phyloP scores from a whole-genome alignment of 2,113 vertebrate species.

The Actenoides lindsayi region DNA sequence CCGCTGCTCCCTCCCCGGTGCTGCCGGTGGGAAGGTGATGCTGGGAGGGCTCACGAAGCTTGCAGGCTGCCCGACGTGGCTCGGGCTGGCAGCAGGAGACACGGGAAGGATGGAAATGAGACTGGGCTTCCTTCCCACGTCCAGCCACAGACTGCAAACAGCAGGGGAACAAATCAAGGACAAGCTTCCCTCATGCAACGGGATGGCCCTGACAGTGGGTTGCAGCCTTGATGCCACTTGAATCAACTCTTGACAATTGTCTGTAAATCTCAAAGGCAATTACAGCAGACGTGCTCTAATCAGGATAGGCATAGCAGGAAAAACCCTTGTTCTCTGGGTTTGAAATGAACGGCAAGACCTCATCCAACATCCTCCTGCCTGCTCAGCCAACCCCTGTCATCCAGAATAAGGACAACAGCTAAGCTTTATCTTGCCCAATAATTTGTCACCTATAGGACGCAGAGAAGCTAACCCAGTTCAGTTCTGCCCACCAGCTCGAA shows the following conservation, averaged over 20 bases:
- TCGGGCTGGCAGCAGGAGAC: not conserved
- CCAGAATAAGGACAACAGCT: not conserved
- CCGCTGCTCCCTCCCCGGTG: not conserved
- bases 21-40: fast-evolving
- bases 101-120: fast-evolving
- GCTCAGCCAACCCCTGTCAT: not conserved
- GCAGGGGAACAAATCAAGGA: not conserved
- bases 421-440: not conserved
- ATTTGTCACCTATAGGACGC: not conserved
- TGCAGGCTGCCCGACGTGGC: fast-evolving
- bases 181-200: fast-evolving
- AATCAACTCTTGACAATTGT: not conserved
- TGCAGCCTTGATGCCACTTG: not conserved
- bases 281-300: not conserved
- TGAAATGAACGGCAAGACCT: not conserved
- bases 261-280: not conserved
- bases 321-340: not conserved
- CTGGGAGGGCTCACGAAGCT: fast-evolving
- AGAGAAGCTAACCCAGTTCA: not conserved
- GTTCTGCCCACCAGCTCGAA: not conserved
- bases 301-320: not conserved
- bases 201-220: not conserved
- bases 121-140: fast-evolving
- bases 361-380: not conserved
- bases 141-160: not conserved